Evolutionary conservation across 1,140 invertebrate species (phyloP), one percentile per base, ranked within the genome.

Genomic region (Linepithema humile): DNA sequence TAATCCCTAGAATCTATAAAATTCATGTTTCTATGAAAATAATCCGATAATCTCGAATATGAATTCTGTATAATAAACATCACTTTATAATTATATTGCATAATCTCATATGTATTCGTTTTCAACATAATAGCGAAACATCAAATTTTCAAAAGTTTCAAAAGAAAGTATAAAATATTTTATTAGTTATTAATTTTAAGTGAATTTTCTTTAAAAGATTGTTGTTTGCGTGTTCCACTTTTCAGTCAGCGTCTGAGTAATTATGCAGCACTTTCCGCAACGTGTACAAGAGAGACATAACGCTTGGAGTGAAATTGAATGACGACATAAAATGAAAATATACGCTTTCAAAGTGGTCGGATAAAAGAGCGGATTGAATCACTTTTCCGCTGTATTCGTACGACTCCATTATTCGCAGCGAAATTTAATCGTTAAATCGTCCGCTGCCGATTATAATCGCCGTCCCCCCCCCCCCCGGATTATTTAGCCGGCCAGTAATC

Each of bases 351-450:
- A 77, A 77, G 20, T 43, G 29, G 9, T 12, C 45, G n/a, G 20
- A 38, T 65, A 55, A 78, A 53, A 78, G 23, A 78, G 62, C 48
- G 3, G 15, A 53, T 78, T 50, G 20, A 78, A 78, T 67, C 32
- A 50, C 43, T 67, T 20, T 12, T 15, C 26, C 23, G 32, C 32
- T 12, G 6, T 53, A 32, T 40, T 55, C 35, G 48, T 29, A 4
- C 23, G 17, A 38, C 17, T 67, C 17, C 35, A 67, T 78, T 67
- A 78, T 55, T 50, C 62, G 62, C 32, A 23, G 5, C 15, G 43
- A 40, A 78, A 69, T 78, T 67, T 69, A 67, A 78, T 78, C 43
- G 60, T 20, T 23, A 45, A 77, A 65, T 77, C 20, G 57, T 64
- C 20, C 23, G 26, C 17, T 26, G 32, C 26, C 40, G 29, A n/a